Evolutionary conservation across 2,888 invertebrate species (phyloP), one percentile per base, ranked within the genome.

Genomic region (Drosophila affinis): DNA sequence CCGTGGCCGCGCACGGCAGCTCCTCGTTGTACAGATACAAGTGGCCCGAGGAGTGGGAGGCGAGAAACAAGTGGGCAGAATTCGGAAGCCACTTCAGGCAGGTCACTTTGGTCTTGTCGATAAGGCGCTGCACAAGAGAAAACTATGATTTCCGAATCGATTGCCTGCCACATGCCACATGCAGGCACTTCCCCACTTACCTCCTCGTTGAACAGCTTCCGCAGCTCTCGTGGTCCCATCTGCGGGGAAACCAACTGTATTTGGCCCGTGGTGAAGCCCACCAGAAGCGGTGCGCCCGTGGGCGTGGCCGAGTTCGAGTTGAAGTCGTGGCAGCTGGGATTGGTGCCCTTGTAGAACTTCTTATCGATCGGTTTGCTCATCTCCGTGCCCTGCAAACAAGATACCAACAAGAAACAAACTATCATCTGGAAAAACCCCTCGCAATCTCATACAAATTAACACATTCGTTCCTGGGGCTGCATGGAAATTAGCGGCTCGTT

Each of bases 241-340:
- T 99, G 99, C 61, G 99, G 98, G 93, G 99, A 98, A 91, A 99
- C 97, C 79, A 99, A 94, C 93, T 99, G 99, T 91, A 99, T 97
- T 93, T 99, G 99, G 76, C 99, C 99, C 29, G 98, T 98, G 87
- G 98, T 98, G 93, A 99, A 99, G 65, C 99, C 99, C 89, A 99
- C 98, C 86, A 99, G 94, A 78, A 99, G 94, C 60, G 97, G 96
- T 24, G 98, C 97, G 92, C 96, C 96, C 72, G 98, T 97, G 17
- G 94, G 93, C 67, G 96, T 95, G 90, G 96, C 96, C 58, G 96
- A 95, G 78, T 95, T 94, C 57, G 95, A 94, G 93, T 99, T 99
- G 93, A 99, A 99, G 93, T 99, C 98, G 91, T 99, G 99, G 93
- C 99, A 99, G 29, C 99, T 99, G 18, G 99, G 99, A 93, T 97